Conservation (phyloP, 1,140 invertebrate genomes). For the Papilio xuthus region DNA sequence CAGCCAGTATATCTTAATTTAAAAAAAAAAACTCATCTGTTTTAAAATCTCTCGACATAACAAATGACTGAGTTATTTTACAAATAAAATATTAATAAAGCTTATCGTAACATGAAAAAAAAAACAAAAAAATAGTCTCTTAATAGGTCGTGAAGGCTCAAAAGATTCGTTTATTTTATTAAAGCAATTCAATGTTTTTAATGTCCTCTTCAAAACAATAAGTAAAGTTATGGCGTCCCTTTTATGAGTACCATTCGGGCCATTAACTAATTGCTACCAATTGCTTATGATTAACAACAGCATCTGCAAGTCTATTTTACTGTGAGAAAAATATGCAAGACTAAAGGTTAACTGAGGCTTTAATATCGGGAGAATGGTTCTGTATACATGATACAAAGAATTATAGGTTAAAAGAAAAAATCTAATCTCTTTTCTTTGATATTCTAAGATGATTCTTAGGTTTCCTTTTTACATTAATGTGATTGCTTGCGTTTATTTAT, state of each 20-base stretch:
- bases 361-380: not conserved
- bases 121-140: not conserved
- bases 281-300: conserved; percentile 58
- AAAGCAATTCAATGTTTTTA: conserved; percentile 49
- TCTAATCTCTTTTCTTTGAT: not conserved
- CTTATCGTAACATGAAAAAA: not conserved
- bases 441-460: conserved; percentile 6
- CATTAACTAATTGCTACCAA: conserved; percentile 58
- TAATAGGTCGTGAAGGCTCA: not conserved
- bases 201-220: conserved; percentile 47
- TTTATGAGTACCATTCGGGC: conserved; percentile 44
- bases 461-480: not conserved
- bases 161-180: conserved; percentile 33
- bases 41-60: too few species aligned
- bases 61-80: not conserved
- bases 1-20: too few species aligned
- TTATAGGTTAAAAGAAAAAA: conserved; percentile 2
- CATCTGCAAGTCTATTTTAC: conserved; percentile 54
- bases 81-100: not conserved
- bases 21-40: too few species aligned
- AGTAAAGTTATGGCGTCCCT: conserved; percentile 49
- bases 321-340: conserved; percentile 50
- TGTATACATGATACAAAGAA: not conserved
- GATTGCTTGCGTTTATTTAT: too few species aligned
- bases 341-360: conserved; percentile 7